Base-by-base conservation (phyloP, 2,797 vertebrate species). In the Pipistrellus pygmaeus region DNA sequence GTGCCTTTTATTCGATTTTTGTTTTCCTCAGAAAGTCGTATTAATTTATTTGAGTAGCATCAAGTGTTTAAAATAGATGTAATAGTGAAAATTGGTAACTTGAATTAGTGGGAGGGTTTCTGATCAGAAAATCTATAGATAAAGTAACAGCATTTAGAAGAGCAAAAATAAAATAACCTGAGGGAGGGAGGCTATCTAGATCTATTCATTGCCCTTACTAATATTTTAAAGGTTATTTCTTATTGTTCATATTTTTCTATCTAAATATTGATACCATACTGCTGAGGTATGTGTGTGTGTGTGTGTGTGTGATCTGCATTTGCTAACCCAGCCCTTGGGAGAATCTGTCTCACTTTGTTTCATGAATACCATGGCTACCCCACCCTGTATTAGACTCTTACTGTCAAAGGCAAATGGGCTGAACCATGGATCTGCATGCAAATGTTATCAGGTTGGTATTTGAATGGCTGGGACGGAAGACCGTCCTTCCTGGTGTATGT, bases 401-500 rank as follows among this genome's bases (percentile, higher is more conserved):
- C 73, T 55, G 69, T 77, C 68, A 91, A 6, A 92, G 55, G 41
- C 46, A 51, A 77, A 90, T 85, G 85, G 85, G 86, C 80, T 48
- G 83, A 82, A 76, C 71, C 68, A 2, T 12, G 20, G 60, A 25
- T 92, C 64, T 84, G 48, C 90, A 85, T 94, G 88, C 64, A 84
- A 92, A 96, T 94, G 32, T 71, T 48, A 30, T 30, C 91, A 76
- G 83, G 71, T 51, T 81, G 69, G 76, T 87, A 88, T 96, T 89
- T 95, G 94, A 95, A 95, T 95, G 55, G 53, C 53, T 35, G 44
- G n/a, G 3, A 41, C 17, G 81, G 62, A 84, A 73, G 75, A 82
- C 10, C 25, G 0, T n/a, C 57, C 60, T 71, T 96, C 78, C 92
- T 96, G 66, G 53, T 78, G 71, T 44, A 0, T 55, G 72, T 85